These are phyloP conservation scores for Rotaria macrura DNA, from an alignment of 2,888 invertebrate genomes.

Conservation along the genomic window DNA sequence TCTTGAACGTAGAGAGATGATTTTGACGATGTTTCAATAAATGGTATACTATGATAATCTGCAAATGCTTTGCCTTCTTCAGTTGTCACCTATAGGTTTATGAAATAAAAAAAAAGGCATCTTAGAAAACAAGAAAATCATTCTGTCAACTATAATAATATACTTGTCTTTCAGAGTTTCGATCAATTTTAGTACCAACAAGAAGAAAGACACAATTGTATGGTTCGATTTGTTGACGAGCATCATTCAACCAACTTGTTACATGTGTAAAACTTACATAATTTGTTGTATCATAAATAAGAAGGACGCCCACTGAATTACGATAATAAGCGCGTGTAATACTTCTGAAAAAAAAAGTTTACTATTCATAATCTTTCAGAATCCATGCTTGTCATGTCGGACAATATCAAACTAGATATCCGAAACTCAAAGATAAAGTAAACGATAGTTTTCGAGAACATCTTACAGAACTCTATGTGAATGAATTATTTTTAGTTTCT, in stretches of 20 bases:
- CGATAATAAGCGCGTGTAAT: slow-evolving; percentile 33
- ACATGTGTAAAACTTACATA: slow-evolving; percentile 32
- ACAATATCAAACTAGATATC: no score
- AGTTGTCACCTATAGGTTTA: slow-evolving; percentile 29
- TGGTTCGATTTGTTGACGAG: slow-evolving; percentile 31
- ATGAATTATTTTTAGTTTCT: no score
- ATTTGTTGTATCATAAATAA: slow-evolving; percentile 32
- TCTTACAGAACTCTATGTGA: no score
- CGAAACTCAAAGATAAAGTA: no score
- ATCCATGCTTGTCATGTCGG: no score
- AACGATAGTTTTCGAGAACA: no score
- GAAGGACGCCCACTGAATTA: slow-evolving; percentile 33
- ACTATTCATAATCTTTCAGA: no score
- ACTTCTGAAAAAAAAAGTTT: not conserved
- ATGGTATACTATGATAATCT: slow-evolving; percentile 28
- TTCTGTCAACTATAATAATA: not conserved
- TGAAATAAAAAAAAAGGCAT: no score
- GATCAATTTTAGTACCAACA: slow-evolving; percentile 32
- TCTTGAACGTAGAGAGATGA: slow-evolving; percentile 30
- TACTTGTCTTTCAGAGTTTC: slow-evolving; percentile 16
- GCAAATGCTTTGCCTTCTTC: slow-evolving; percentile 31
- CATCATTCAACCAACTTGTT: slow-evolving; percentile 33
- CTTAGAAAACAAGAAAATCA: not conserved
- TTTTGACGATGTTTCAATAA: slow-evolving; percentile 32
- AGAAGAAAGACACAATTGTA: slow-evolving; percentile 31